Evolutionary conservation across 2,113 vertebrate genomes (phyloP), one percentile per base, ranked within the genome.

Genomic region (Tretioscincus oriximinensis): DNA sequence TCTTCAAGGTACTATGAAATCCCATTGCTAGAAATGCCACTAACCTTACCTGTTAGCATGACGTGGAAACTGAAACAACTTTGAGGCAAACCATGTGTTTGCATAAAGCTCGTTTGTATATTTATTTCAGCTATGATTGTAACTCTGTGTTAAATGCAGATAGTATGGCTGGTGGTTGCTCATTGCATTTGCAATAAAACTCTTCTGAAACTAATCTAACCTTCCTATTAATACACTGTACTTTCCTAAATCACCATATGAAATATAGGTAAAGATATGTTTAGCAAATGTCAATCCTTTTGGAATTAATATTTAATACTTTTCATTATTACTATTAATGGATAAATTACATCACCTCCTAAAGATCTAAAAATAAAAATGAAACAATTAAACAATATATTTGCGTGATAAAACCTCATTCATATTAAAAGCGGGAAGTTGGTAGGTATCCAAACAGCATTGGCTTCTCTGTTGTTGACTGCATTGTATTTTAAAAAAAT

Each of bases 341-440:
- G 41, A 5, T 60, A 66, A 51, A 22, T 14, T 67, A 22, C 63
- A 4, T 51, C 26, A 74, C 54, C 24, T 75, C 72, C 49, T 75
- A 54, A 41, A 75, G 72, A 31, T 58, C 79, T 81, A 81, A 81
- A 74, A 81, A 67, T 60, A 74, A 74, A 75, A 61, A 41, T 26
- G 16, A 67, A 71, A 20, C 64, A 74, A 81, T 61, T 79, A 61
- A 54, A 51, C 66, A 74, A 26, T 12, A 18, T 67, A 26, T 26
- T 75, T 74, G 72, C 67, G 7, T 81, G 47, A 58, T 45, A 60
- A 81, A 74, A n/a, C 28, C 51, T 29, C 63, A 75, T 81, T 75
- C 64, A 81, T 81, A 75, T 81, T 75, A 66, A 74, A 81, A 67
- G 58, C 49, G 31, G 65, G 41, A 75, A 75, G 29, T 74, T 75